Evolutionary conservation across 2,888 invertebrate species (phyloP).

Genomic region (Tholera decimalis): DNA sequence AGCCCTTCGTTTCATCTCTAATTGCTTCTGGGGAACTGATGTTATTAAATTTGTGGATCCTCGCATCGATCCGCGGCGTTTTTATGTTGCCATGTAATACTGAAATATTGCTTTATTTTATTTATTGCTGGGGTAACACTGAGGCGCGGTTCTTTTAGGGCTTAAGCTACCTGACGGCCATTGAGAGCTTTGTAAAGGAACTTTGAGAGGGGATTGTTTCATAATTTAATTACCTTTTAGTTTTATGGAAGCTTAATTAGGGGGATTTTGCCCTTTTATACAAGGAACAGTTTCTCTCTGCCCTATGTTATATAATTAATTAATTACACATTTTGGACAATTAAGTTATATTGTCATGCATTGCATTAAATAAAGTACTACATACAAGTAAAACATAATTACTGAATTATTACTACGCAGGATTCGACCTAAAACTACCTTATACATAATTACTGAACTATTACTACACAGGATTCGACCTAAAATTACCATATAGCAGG

Average conservation of each 20-base stretch:
- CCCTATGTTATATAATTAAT: neutral
- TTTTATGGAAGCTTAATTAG: slow-evolving; percentile 30
- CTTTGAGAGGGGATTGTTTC: slow-evolving; percentile 38
- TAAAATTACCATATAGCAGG: slow-evolving; percentile 29
- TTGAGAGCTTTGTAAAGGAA: slow-evolving; percentile 28
- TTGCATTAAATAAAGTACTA: too few relatives aligned
- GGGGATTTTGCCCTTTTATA: neutral
- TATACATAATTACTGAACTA: too few relatives aligned
- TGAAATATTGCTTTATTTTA: slow-evolving; percentile 61
- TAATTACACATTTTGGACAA: neutral
- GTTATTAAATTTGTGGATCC: slow-evolving; percentile 70
- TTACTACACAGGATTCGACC: too few relatives aligned
- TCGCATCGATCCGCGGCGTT: slow-evolving; percentile 62
- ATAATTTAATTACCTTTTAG: slow-evolving; percentile 36
- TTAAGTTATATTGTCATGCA: too few relatives aligned
- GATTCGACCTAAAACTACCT: slow-evolving; percentile 18
- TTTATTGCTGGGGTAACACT: slow-evolving; percentile 58
- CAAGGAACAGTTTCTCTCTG: neutral
- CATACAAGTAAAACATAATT: too few relatives aligned
- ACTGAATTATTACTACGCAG: too few relatives aligned
- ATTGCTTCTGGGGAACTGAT: slow-evolving; percentile 78
- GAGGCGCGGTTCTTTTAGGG: slow-evolving; percentile 45
- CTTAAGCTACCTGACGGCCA: slow-evolving; percentile 39
- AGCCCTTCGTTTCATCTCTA: slow-evolving; percentile 76
- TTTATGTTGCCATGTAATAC: slow-evolving; percentile 61